phyloP scores from a whole-genome alignment of 2,797 vertebrate species.

The Sebastes iracundus region DNA sequence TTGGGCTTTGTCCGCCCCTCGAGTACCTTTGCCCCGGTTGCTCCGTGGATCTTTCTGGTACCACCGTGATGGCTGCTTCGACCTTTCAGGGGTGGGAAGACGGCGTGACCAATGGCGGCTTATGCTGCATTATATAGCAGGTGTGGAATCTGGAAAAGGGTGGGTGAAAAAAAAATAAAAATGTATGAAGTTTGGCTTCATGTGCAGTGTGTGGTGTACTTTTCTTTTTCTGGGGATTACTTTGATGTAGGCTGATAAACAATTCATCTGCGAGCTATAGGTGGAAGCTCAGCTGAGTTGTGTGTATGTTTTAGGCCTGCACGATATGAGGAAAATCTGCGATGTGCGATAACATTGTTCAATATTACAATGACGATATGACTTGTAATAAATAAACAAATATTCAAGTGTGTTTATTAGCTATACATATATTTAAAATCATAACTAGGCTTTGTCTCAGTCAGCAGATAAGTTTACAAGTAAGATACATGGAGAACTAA shows the following conservation, averaged over 20 bases:
- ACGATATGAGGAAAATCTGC: no score
- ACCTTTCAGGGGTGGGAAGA: slow-evolving; percentile 45
- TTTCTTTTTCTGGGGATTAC: slow-evolving; percentile 28
- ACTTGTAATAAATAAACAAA: no score
- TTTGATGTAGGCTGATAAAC: slow-evolving; percentile 31
- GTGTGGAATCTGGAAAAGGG: slow-evolving; percentile 13
- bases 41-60: slow-evolving; percentile 59
- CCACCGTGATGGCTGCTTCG: slow-evolving; percentile 27
- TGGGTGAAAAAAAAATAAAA: background rate
- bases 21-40: slow-evolving; percentile 73
- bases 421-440: no score
- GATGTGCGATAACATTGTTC: no score
- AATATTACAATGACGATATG: no score
- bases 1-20: slow-evolving; percentile 79
- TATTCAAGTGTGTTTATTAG: no score
- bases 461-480: no score
- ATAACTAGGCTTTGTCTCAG: no score
- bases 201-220: background rate
- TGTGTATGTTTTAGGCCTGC: no score
- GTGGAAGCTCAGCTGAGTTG: background rate
- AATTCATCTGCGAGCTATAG: slow-evolving; percentile 14
- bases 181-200: slow-evolving; percentile 8
- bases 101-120: slow-evolving; percentile 15
- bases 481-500: no score
- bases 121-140: slow-evolving; percentile 13